Base-by-base conservation (phyloP, 2,797 vertebrate genomes). In the Xenops minutus region DNA sequence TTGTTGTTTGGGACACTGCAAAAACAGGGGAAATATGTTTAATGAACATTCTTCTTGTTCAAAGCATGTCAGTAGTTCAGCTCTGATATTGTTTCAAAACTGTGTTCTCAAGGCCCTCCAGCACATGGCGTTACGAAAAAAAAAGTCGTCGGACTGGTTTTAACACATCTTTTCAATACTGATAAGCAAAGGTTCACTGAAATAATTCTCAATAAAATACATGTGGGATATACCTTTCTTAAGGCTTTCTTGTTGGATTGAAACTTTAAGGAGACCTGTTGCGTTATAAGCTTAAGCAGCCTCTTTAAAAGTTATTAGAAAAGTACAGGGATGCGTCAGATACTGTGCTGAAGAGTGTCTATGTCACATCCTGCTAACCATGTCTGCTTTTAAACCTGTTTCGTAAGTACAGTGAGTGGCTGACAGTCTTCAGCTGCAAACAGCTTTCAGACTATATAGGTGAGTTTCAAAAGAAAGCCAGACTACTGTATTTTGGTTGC, bases 71-170 rank as follows among this genome's bases (percentile, higher is more conserved):
- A 88, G 89, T 85, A 86, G 93, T 93, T 97, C 26, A 56, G 77
- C 59, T 73, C 93, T 97, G 95, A 96, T 96, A 95, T 82, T 97
- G 93, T 97, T 98, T 97, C 96, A 96, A 94, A 97, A 97, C 92
- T 94, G 96, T 97, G 97, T 97, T 96, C 95, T 94, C 95, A 98
- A 97, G 96, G 97, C 97, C 97, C 97, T 97, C 92, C 74, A 97
- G 96, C 95, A 95, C 88, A 96, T 87, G 95, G 94, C 6, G 56
- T 96, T 96, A 94, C 1, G 15, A 93, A 97, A 97, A 92, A 97
- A 97, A 97, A 98, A 98, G 98, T 92, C 88, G 97, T 91, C 97
- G 84, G 96, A 98, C 98, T 98, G 98, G 97, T 98, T 98, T 97
- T 97, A 97, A 98, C 95, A 98, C 96, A 98, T 98, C 97, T 98